Conservation (phyloP, 2,113 vertebrate species). For the Mesoclemmys tuberculata region DNA sequence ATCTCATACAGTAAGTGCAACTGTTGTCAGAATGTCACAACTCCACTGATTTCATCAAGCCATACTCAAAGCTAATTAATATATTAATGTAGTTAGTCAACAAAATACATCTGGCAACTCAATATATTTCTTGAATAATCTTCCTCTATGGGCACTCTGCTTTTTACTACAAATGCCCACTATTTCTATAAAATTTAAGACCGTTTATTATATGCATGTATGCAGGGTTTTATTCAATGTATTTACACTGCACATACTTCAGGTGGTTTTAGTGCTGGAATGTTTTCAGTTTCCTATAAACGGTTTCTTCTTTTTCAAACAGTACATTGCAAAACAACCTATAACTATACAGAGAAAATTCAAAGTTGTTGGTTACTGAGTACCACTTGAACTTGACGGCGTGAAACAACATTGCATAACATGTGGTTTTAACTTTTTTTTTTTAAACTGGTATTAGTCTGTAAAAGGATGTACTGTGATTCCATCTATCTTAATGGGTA, state of each 20-base stretch:
- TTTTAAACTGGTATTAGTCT: constrained; percentile 23
- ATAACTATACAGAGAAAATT: background rate
- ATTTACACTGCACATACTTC: background rate
- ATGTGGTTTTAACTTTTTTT: background rate
- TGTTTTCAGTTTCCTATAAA: background rate
- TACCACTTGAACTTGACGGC: constrained; percentile 27
- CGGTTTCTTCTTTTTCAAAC: background rate
- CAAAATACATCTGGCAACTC: background rate
- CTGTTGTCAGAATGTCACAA: background rate
- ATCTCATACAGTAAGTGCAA: background rate
- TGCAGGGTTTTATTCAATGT: background rate
- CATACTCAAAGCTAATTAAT: background rate
- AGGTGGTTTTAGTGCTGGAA: background rate
- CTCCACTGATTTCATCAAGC: background rate
- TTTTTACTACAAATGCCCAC: background rate
- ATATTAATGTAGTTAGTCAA: background rate
- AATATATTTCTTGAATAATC: background rate
- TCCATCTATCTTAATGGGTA: constrained; percentile 46
- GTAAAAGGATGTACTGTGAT: constrained; percentile 49
- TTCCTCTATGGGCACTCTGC: background rate
- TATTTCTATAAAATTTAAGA: background rate
- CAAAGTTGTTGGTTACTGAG: background rate
- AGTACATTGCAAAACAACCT: background rate
- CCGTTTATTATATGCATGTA: background rate
- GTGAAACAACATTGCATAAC: constrained; percentile 4